phyloP scores from a whole-genome alignment of 2,888 invertebrate genomes.

The Cataglyphis albicans region DNA sequence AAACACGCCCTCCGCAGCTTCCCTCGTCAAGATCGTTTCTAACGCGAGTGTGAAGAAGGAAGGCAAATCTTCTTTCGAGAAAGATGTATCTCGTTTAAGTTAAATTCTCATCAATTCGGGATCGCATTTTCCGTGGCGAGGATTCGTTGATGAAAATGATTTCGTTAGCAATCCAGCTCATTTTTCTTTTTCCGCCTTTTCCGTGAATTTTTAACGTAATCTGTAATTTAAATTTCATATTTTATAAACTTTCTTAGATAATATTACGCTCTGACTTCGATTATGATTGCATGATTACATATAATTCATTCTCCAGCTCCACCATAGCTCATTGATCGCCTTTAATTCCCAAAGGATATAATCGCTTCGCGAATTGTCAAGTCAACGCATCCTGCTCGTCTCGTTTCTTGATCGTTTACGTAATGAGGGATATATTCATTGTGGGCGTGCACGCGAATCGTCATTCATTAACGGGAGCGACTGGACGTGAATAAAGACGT shows the following conservation, averaged over 20 bases:
- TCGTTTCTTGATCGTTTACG: constrained; percentile 33
- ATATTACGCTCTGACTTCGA: background rate
- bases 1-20: constrained; percentile 45
- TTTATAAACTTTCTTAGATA: background rate
- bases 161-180: background rate
- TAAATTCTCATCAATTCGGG: background rate
- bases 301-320: background rate
- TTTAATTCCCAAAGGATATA: constrained; percentile 9
- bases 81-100: background rate
- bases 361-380: constrained; percentile 50
- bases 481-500: constrained; percentile 68
- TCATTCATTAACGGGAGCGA: constrained; percentile 59
- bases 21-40: constrained; percentile 25
- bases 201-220: constrained; percentile 4
- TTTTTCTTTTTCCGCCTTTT: background rate
- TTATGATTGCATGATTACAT: constrained; percentile 21
- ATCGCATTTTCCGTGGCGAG: background rate
- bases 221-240: background rate
- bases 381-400: constrained; percentile 19
- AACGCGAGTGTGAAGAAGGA: constrained; percentile 28
- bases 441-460: constrained; percentile 33
- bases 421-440: constrained; percentile 36
- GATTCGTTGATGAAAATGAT: background rate
- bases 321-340: background rate
- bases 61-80: constrained; percentile 6